Percentiles rank a stretch among this genome's conserved stretches.
These are phyloP conservation scores for Morpho achilles DNA, from an alignment of 2,888 invertebrate species.

Conservation along the genomic window DNA sequence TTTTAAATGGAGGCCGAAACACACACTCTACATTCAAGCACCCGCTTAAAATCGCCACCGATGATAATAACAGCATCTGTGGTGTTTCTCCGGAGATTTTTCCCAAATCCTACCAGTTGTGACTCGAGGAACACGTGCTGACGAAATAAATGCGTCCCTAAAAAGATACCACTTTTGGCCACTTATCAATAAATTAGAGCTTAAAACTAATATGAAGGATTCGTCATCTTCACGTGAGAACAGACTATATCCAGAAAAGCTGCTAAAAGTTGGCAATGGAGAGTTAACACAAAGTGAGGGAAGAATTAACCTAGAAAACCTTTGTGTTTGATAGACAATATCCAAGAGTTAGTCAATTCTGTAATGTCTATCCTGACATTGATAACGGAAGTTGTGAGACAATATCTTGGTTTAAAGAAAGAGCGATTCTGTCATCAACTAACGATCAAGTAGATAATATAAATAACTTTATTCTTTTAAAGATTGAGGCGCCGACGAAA, in stretches of 20 bases:
- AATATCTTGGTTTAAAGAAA: slow-evolving; percentile 33
- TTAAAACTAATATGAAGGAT: slow-evolving; percentile 34
- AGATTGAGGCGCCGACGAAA: slow-evolving; percentile 28
- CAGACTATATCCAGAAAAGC: neutral
- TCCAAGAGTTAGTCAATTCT: slow-evolving; percentile 21
- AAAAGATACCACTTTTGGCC: slow-evolving; percentile 33
- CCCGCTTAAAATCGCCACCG: slow-evolving; percentile 33
- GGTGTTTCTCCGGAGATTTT: slow-evolving; percentile 33
- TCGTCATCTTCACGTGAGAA: no score
- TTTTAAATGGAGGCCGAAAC: slow-evolving; percentile 46
- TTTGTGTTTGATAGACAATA: slow-evolving; percentile 23
- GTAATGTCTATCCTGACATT: slow-evolving; percentile 32
- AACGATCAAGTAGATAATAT: slow-evolving; percentile 33
- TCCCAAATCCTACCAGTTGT: slow-evolving; percentile 34
- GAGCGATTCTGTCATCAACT: slow-evolving; percentile 33
- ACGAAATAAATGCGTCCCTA: slow-evolving; percentile 33
- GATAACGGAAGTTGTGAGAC: slow-evolving; percentile 31
- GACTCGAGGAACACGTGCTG: slow-evolving; percentile 31
- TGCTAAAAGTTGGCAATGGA: slow-evolving; percentile 34
- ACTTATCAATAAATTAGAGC: slow-evolving; percentile 31
- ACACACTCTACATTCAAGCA: slow-evolving; percentile 43
- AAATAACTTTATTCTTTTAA: slow-evolving; percentile 30
- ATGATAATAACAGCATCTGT: slow-evolving; percentile 32
- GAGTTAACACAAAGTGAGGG: slow-evolving; percentile 32
- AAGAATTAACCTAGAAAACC: slow-evolving; percentile 32